Conservation (phyloP, 2,888 invertebrate species). For the Adineta ricciae region DNA sequence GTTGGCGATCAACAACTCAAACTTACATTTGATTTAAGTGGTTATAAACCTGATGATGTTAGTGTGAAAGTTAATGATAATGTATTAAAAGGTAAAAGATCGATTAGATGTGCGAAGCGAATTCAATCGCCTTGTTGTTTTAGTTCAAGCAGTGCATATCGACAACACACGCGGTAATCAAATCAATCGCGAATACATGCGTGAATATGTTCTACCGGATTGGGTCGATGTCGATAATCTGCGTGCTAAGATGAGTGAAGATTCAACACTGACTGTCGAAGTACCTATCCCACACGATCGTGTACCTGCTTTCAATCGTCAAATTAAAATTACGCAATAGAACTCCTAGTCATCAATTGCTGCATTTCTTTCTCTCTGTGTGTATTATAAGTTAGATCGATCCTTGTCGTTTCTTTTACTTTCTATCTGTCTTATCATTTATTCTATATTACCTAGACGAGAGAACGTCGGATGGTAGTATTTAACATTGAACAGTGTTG, state of each 20-base stretch:
- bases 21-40: conserved; percentile 33
- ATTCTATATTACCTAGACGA: background rate
- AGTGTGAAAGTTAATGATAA: conserved; percentile 34
- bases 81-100: conserved; percentile 24
- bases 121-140: too few relatives aligned
- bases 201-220: conserved; percentile 31
- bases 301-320: background rate
- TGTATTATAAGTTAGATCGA: background rate
- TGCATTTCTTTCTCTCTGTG: background rate
- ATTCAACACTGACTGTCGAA: conserved; percentile 34
- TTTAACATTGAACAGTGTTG: background rate
- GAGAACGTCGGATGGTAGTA: conserved; percentile 2
- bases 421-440: background rate
- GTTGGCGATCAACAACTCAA: conserved; percentile 4
- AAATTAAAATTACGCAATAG: conserved; percentile 20
- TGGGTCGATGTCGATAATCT: conserved; percentile 30
- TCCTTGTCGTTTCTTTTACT: background rate
- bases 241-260: conserved; percentile 33
- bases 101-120: too few relatives aligned
- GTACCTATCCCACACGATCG: conserved; percentile 31
- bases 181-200: conserved; percentile 32
- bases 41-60: conserved; percentile 34
- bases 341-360: background rate
- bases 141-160: conserved; percentile 32
- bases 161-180: conserved; percentile 27